Evolutionary conservation across 2,888 invertebrate genomes (phyloP).

Genomic region (Anticlea derivata): DNA sequence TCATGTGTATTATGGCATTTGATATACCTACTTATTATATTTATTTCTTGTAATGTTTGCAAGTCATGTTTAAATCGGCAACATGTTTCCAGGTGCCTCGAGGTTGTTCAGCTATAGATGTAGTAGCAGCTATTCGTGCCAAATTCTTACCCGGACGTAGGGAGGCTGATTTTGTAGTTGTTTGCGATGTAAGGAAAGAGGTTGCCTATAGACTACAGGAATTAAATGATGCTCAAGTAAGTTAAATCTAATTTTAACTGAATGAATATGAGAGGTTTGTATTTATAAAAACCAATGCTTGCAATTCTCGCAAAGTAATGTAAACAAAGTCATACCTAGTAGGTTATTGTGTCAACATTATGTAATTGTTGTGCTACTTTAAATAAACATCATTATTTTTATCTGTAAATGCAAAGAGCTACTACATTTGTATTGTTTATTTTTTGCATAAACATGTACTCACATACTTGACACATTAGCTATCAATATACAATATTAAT

Average conservation of each 20-base stretch:
- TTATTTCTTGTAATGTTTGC: too few species aligned
- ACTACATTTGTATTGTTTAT: conserved; percentile 25
- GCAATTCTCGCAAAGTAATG: too few species aligned
- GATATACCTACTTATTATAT: background rate
- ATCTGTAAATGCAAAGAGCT: background rate
- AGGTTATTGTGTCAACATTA: conserved; percentile 1
- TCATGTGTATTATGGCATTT: too few species aligned
- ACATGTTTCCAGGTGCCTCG: conserved; percentile 87
- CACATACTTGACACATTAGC: too few species aligned
- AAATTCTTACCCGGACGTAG: conserved; percentile 89
- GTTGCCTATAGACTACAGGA: conserved; percentile 89
- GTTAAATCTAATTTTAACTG: conserved; percentile 26
- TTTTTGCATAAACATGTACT: too few species aligned
- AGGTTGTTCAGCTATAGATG: conserved; percentile 90
- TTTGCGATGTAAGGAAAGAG: conserved; percentile 94
- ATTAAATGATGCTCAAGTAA: conserved; percentile 92
- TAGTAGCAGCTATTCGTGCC: conserved; percentile 90
- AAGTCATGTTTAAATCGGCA: background rate
- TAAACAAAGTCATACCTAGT: background rate
- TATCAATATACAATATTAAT: too few species aligned
- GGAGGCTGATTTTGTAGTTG: conserved; percentile 95
- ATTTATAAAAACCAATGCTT: too few species aligned
- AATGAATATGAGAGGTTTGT: too few species aligned
- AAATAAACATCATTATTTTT: background rate
- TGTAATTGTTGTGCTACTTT: background rate